Conservation (phyloP, 1,140 invertebrate species). For the Zaprionus kolodkinae region DNA sequence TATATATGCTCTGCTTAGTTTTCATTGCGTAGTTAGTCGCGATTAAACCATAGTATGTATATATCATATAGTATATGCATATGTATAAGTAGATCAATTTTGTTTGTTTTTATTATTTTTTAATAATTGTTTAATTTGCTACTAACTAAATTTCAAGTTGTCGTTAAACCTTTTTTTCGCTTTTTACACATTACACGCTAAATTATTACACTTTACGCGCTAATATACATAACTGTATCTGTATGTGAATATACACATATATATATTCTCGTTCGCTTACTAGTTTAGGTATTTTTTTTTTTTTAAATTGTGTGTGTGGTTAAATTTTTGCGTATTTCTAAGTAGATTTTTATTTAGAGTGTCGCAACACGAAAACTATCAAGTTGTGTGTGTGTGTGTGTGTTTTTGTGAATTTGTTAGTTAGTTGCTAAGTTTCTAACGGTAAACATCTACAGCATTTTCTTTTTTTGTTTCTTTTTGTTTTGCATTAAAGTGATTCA, state of each 20-base stretch:
- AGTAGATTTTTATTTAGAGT: conserved; percentile 63
- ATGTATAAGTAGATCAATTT: conserved; percentile 48
- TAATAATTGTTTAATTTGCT: conserved; percentile 72
- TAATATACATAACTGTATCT: conserved; percentile 57
- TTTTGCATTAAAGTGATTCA: conserved; percentile 19
- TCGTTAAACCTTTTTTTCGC: conserved; percentile 43
- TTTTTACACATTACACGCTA: conserved; percentile 78
- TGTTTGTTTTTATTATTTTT: conserved; percentile 4
- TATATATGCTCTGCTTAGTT: neutral
- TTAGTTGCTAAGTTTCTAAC: conserved; percentile 28
- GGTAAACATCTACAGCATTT: conserved; percentile 69
- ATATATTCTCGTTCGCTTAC: conserved; percentile 35
- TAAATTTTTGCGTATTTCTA: conserved; percentile 55
- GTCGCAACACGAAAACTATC: conserved; percentile 42
- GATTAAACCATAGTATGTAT: conserved; percentile 36
- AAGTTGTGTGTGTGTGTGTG: conserved; percentile 24
- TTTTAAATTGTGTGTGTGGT: conserved; percentile 5
- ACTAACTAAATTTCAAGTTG: conserved; percentile 76
- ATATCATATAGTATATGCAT: conserved; percentile 30
- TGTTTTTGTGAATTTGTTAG: conserved; percentile 21
- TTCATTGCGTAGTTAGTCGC: conserved; percentile 22
- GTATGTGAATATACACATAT: conserved; percentile 48
- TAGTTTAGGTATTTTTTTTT: conserved; percentile 35
- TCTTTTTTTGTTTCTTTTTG: neutral
- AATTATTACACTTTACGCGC: conserved; percentile 75